A percentile compares a stretch with the other conserved stretches of the same genome.
Evolutionary conservation across 2,113 vertebrate species (phyloP).

Genomic region (Chunga burmeisteri): DNA sequence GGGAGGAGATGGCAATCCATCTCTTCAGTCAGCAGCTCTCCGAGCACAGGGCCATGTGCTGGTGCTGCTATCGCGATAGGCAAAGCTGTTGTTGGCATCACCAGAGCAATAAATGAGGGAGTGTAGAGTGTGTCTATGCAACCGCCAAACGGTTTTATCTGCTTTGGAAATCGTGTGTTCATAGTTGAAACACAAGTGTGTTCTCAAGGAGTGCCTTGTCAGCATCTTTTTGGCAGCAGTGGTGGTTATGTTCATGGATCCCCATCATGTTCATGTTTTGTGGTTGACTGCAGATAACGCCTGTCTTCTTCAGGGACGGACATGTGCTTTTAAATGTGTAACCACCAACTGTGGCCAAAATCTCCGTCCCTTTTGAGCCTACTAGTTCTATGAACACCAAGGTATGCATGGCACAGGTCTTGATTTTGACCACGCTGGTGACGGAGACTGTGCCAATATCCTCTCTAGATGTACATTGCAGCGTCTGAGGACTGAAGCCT

Average conservation of each 20-base stretch:
- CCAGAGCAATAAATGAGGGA: not conserved
- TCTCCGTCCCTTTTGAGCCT: not conserved
- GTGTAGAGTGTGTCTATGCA: not conserved
- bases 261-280: accelerated
- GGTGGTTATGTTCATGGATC: not conserved
- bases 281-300: accelerated
- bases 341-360: not conserved
- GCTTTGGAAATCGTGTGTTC: not conserved
- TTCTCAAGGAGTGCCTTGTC: not conserved
- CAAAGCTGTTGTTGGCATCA: not conserved
- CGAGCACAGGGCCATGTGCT: not conserved
- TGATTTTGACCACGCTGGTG: not conserved
- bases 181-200: not conserved
- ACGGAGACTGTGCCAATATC: not conserved
- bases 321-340: not conserved
- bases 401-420: not conserved
- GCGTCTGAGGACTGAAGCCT: not conserved
- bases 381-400: not conserved
- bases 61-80: not conserved
- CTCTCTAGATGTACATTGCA: not conserved
- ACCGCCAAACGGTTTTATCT: not conserved
- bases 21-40: not conserved
- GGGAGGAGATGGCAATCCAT: not conserved
- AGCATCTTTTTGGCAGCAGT: not conserved
- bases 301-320: not conserved